Percentiles rank a stretch among this genome's conserved stretches.
Conservation (phyloP, 2,797 vertebrate species). For the Rhabdomys pumilio region DNA sequence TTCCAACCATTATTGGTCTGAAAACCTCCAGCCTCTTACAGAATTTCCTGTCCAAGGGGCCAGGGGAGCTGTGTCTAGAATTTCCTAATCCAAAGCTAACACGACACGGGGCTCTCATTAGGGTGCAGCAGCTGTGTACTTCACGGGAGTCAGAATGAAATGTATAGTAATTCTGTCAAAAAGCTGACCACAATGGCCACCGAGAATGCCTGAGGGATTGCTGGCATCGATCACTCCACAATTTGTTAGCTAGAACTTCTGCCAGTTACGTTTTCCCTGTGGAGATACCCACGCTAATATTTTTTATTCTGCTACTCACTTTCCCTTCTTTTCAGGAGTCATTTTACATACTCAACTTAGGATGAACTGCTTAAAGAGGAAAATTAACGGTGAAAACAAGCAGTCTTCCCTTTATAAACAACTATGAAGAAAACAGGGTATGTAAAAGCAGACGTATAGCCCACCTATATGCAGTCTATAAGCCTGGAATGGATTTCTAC, state of each 20-base stretch:
- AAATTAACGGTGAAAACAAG: neutral
- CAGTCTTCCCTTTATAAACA: neutral
- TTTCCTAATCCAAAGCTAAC: neutral
- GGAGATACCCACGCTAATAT: neutral
- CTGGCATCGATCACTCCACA: neutral
- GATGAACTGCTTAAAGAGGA: neutral
- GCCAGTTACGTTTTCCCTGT: neutral
- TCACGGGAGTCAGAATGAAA: constrained; percentile 3
- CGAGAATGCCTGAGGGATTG: neutral
- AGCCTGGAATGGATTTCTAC: neutral
- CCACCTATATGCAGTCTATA: neutral
- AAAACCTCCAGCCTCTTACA: neutral
- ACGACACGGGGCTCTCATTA: neutral
- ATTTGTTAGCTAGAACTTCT: neutral
- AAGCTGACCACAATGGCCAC: neutral
- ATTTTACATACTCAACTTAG: constrained; percentile 43
- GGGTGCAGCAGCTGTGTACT: neutral
- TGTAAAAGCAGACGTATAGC: neutral
- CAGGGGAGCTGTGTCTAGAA: neutral
- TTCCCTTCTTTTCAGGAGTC: neutral
- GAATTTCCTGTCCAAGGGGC: neutral
- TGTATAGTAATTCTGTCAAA: neutral
- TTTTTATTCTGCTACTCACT: neutral
- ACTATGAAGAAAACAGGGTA: neutral
- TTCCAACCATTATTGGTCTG: neutral